Conservation (phyloP, 2,888 invertebrate genomes). For the Reticulitermes lucifugus region DNA sequence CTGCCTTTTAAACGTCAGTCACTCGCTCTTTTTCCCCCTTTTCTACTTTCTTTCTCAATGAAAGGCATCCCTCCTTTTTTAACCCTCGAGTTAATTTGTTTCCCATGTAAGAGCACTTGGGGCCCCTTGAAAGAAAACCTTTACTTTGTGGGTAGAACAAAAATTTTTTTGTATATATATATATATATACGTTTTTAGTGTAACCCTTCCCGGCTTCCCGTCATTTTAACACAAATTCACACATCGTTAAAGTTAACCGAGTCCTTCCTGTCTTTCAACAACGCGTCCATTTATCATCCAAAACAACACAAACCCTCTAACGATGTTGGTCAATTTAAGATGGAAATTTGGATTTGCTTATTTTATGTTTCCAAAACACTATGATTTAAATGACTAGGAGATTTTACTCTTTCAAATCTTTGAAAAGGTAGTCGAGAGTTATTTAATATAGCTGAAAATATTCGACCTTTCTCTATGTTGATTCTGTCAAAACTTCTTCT, state of each 20-base stretch:
- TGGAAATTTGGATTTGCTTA: too few relatives aligned
- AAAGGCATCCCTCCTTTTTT: not conserved
- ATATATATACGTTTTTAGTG: not conserved
- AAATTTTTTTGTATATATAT: not conserved
- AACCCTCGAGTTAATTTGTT: slow-evolving; percentile 37
- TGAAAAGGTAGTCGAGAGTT: too few relatives aligned
- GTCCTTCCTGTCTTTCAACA: not conserved
- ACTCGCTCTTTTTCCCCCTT: not conserved
- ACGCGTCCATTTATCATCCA: not conserved
- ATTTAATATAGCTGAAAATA: too few relatives aligned
- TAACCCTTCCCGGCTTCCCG: not conserved
- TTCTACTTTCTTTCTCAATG: not conserved
- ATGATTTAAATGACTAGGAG: not conserved
- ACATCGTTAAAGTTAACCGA: not conserved
- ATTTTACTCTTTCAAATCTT: not conserved
- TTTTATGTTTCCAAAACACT: not conserved
- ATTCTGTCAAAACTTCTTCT: too few relatives aligned
- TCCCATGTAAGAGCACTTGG: slow-evolving; percentile 44
- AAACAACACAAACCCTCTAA: not conserved
- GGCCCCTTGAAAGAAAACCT: slow-evolving; percentile 39
- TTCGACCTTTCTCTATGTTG: too few relatives aligned
- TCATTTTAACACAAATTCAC: not conserved
- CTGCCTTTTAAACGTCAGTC: not conserved
- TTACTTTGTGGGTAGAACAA: not conserved
- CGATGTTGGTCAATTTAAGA: not conserved